Conservation (phyloP, 2,888 invertebrate genomes). For the Ametastegia equiseti region DNA sequence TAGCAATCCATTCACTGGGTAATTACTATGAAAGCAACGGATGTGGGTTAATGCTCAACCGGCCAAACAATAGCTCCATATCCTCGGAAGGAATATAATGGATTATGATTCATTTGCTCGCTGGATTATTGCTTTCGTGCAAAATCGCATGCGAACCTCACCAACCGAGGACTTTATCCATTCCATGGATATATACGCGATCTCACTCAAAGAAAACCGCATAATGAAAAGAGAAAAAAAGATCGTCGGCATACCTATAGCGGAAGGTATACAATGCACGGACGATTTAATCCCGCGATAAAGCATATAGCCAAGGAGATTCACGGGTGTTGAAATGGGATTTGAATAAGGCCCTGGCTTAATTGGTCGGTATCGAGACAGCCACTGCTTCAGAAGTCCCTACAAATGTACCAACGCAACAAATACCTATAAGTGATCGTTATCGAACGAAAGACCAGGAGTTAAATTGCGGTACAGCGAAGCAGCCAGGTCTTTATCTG, state of each 20-base stretch:
- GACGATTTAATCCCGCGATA: conserved; percentile 23
- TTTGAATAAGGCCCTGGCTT: neutral
- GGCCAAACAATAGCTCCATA: too few relatives aligned
- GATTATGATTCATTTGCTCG: neutral
- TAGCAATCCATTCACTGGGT: neutral
- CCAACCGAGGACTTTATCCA: neutral
- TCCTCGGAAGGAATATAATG: neutral
- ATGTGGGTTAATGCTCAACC: neutral
- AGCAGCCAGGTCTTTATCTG: conserved; percentile 6
- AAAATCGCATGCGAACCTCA: neutral
- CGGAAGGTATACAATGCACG: neutral
- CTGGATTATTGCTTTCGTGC: neutral
- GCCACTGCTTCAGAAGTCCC: neutral
- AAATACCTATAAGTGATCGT: neutral
- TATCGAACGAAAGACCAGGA: neutral
- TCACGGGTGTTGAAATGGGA: conserved; percentile 11
- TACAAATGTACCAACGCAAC: neutral
- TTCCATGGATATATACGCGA: neutral
- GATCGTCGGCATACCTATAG: too few relatives aligned
- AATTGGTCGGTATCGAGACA: neutral
- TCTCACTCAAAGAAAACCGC: neutral
- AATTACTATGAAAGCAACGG: neutral
- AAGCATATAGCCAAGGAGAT: neutral
- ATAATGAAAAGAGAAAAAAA: neutral
- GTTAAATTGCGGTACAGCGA: neutral